These are phyloP conservation scores for Chrysolina oricalcia DNA, from an alignment of 2,888 invertebrate species.

Conservation along the genomic window DNA sequence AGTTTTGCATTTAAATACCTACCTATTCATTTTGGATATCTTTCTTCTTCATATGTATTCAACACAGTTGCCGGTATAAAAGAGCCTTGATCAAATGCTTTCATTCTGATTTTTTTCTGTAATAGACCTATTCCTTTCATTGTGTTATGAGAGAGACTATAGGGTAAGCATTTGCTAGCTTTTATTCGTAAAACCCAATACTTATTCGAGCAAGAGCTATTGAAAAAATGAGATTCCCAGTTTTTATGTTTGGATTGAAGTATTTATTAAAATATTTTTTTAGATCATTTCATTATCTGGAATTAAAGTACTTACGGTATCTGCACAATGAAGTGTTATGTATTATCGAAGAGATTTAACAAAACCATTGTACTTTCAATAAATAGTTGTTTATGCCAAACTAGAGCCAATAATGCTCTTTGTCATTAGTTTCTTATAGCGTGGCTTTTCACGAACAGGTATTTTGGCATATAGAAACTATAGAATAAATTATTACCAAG, in stretches of 20 bases:
- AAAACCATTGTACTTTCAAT: too few relatives aligned
- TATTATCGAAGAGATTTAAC: too few relatives aligned
- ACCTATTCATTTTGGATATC: background rate
- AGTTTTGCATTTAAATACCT: background rate
- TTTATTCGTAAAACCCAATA: too few relatives aligned
- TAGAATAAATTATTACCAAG: too few relatives aligned
- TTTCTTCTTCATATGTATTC: background rate
- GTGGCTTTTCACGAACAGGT: background rate
- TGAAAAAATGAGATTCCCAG: background rate
- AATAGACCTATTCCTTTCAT: too few relatives aligned
- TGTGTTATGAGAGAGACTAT: too few relatives aligned
- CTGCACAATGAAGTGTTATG: background rate
- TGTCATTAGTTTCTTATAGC: background rate
- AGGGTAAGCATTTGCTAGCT: too few relatives aligned
- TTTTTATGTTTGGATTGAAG: background rate
- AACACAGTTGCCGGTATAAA: too few relatives aligned
- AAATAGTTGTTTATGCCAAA: background rate
- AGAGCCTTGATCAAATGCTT: too few relatives aligned
- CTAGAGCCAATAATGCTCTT: background rate
- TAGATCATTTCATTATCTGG: background rate
- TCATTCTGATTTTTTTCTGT: too few relatives aligned
- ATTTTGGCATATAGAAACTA: too few relatives aligned
- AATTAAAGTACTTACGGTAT: too few relatives aligned
- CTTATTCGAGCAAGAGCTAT: background rate
- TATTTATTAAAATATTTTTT: background rate